phyloP scores from a whole-genome alignment of 2,888 invertebrate species.

The Tinea semifulvella region DNA sequence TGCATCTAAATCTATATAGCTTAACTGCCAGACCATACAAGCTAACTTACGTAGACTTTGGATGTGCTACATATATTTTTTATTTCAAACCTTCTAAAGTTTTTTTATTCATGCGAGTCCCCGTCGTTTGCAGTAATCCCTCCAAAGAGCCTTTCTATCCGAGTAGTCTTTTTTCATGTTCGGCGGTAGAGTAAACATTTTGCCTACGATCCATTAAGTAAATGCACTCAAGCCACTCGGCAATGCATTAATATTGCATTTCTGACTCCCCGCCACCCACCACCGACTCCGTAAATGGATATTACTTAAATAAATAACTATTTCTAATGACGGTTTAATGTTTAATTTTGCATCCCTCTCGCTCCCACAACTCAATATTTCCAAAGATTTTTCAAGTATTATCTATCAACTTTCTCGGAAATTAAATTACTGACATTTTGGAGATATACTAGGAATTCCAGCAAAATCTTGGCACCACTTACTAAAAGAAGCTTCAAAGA shows the following conservation, averaged over 20 bases:
- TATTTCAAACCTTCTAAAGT: constrained; percentile 42
- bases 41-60: constrained; percentile 48
- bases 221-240: constrained; percentile 58
- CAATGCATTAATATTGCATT: constrained; percentile 72
- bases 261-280: constrained; percentile 33
- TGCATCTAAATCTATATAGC: no score
- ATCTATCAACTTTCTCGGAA: no score
- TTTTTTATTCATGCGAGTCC: constrained; percentile 44
- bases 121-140: constrained; percentile 47
- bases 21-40: no score
- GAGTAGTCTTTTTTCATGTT: constrained; percentile 41
- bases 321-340: no score
- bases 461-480: no score
- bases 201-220: constrained; percentile 62
- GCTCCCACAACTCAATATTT: no score
- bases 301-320: constrained; percentile 20
- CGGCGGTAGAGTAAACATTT: constrained; percentile 53
- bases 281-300: constrained; percentile 31
- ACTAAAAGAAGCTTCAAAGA: no score
- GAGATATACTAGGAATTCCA: no score
- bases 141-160: constrained; percentile 43
- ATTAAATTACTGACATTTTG: no score
- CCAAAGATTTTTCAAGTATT: no score
- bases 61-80: constrained; percentile 46
- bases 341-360: no score